Evolutionary conservation across 2,113 vertebrate species (phyloP).

Genomic region (Gadus macrocephalus): DNA sequence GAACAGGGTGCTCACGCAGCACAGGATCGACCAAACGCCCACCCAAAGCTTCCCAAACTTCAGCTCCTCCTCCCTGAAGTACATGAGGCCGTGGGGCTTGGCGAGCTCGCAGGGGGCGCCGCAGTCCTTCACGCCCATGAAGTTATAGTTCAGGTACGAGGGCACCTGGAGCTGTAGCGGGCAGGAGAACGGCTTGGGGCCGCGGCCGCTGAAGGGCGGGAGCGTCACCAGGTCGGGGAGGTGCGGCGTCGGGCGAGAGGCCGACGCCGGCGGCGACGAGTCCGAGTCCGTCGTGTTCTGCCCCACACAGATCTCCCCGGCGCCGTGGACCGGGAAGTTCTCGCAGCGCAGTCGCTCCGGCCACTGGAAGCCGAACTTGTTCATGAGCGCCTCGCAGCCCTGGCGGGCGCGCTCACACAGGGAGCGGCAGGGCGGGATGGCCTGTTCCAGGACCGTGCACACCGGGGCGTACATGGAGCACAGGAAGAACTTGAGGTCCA

Average conservation of each 20-base stretch:
- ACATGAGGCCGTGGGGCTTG: constrained; percentile 84
- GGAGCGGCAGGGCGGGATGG: constrained; percentile 82
- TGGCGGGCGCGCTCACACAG: constrained; percentile 81
- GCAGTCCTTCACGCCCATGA: constrained; percentile 86
- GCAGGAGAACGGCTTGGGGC: constrained; percentile 77
- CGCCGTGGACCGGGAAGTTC: constrained; percentile 81
- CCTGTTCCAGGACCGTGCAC: constrained; percentile 83
- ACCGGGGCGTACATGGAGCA: constrained; percentile 87
- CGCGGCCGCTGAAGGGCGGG: constrained; percentile 28
- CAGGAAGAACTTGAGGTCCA: constrained; percentile 79
- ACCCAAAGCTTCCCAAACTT: constrained; percentile 86
- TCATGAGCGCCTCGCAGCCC: constrained; percentile 85
- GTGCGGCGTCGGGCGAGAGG: constrained; percentile 60
- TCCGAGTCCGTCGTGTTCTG: constrained; percentile 79
- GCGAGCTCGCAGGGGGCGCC: constrained; percentile 86
- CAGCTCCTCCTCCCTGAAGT: constrained; percentile 85
- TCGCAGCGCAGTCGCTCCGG: constrained; percentile 80
- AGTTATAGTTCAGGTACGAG: constrained; percentile 83
- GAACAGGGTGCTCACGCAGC: constrained; percentile 86
- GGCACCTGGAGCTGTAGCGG: constrained; percentile 87
- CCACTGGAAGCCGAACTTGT: constrained; percentile 87
- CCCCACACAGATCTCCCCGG: constrained; percentile 83
- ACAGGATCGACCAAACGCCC: constrained; percentile 83
- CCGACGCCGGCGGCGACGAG: constrained; percentile 51
- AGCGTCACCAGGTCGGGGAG: constrained; percentile 65